These are phyloP conservation scores for Arothron firmamentum DNA, from an alignment of 2,113 vertebrate genomes.

Conservation along the genomic window DNA sequence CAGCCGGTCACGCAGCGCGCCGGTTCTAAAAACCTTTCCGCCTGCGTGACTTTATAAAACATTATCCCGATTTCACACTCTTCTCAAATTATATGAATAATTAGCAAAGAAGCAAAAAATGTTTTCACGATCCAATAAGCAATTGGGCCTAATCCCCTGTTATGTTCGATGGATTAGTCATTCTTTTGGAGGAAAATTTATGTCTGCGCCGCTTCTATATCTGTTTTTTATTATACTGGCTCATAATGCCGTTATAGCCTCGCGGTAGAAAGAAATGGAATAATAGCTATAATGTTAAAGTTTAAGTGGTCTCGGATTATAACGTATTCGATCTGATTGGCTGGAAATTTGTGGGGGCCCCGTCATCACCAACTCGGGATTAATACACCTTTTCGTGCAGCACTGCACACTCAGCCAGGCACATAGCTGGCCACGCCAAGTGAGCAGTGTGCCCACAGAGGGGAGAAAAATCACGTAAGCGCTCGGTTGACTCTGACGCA, in stretches of 20 bases:
- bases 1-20: constrained; percentile 49
- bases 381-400: constrained; percentile 1
- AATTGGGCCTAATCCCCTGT: constrained; percentile 5
- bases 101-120: constrained; percentile 6
- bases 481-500: constrained; percentile 67
- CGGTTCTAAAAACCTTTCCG: constrained; percentile 3
- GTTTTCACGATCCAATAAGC: not conserved
- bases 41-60: constrained; percentile 15
- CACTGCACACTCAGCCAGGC: constrained; percentile 37
- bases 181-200: not conserved
- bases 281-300: not conserved
- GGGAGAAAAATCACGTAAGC: constrained; percentile 45
- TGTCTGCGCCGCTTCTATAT: not conserved
- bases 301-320: not conserved
- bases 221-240: constrained; percentile 1
- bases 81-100: not conserved
- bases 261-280: not conserved
- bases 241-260: not conserved
- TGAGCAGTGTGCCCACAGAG: constrained; percentile 18
- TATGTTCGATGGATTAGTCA: not conserved
- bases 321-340: constrained; percentile 15
- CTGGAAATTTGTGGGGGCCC: not conserved
- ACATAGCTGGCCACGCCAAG: constrained; percentile 20
- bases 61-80: constrained; percentile 8
- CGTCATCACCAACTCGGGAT: constrained; percentile 9